These are phyloP conservation scores for Capromys pilorides DNA, from an alignment of 2,797 vertebrate species.

Conservation along the genomic window DNA sequence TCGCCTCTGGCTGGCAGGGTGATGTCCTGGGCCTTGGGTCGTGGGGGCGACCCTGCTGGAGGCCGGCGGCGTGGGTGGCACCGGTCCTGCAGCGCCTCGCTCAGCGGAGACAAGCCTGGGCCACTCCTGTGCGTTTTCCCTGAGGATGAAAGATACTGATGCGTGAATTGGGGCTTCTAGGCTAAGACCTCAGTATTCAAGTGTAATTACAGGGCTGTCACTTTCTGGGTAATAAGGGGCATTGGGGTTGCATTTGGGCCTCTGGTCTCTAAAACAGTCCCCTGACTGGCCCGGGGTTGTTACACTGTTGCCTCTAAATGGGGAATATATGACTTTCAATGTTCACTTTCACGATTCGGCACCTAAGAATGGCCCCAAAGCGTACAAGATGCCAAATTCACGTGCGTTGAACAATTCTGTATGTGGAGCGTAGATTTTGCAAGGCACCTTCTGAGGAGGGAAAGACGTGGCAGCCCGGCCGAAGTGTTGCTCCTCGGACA, in stretches of 20 bases:
- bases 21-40: not conserved
- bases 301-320: not conserved
- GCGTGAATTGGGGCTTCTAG: not conserved
- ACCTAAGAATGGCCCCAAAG: not conserved
- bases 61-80: not conserved
- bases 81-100: not conserved
- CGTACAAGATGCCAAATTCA: not conserved
- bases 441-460: not conserved
- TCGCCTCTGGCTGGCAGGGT: not conserved
- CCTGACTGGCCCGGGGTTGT: not conserved
- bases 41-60: not conserved
- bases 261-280: accelerated
- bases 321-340: not conserved
- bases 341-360: not conserved
- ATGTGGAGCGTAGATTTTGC: not conserved
- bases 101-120: accelerated
- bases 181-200: not conserved
- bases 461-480: too few species aligned
- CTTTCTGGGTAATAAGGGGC: not conserved
- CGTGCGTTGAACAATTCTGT: not conserved
- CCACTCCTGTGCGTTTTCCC: not conserved
- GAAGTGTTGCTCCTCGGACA: not conserved
- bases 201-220: not conserved
- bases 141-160: not conserved
- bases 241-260: not conserved